These are phyloP conservation scores for Acleris laterana DNA, from an alignment of 2,888 invertebrate genomes.

Conservation along the genomic window DNA sequence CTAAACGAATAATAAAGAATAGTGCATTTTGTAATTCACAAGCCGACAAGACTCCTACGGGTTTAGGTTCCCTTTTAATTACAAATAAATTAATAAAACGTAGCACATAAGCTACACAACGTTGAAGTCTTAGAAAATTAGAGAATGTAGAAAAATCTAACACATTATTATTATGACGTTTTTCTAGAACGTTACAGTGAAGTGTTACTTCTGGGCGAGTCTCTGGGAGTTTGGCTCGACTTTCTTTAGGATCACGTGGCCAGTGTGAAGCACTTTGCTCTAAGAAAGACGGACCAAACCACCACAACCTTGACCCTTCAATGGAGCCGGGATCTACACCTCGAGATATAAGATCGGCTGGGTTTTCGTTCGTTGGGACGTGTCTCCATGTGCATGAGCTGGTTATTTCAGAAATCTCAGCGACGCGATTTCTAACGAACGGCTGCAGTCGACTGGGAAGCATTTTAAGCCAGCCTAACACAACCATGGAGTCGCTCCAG, in stretches of 20 bases:
- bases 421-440: not conserved
- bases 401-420: not conserved
- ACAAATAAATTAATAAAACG: slow-evolving; percentile 38
- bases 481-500: not conserved
- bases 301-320: too few relatives aligned
- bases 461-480: not conserved
- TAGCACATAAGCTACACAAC: slow-evolving; percentile 38
- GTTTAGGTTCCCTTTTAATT: slow-evolving; percentile 1
- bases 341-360: not conserved
- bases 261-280: too few relatives aligned
- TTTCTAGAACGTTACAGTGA: not conserved
- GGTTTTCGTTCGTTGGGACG: not conserved
- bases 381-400: not conserved
- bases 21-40: slow-evolving; percentile 35
- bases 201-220: not conserved
- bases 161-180: slow-evolving; percentile 9
- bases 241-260: too few relatives aligned
- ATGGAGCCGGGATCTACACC: not conserved
- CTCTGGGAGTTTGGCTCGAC: not conserved
- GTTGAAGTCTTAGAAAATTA: slow-evolving; percentile 34
- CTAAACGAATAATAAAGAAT: slow-evolving; percentile 32
- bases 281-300: too few relatives aligned
- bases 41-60: not conserved
- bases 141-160: slow-evolving; percentile 37
- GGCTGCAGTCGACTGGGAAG: not conserved